A percentile compares a stretch with the other conserved stretches of the same genome.
phyloP scores from a whole-genome alignment of 2,797 vertebrate species.

The Takifugu rubripes region DNA sequence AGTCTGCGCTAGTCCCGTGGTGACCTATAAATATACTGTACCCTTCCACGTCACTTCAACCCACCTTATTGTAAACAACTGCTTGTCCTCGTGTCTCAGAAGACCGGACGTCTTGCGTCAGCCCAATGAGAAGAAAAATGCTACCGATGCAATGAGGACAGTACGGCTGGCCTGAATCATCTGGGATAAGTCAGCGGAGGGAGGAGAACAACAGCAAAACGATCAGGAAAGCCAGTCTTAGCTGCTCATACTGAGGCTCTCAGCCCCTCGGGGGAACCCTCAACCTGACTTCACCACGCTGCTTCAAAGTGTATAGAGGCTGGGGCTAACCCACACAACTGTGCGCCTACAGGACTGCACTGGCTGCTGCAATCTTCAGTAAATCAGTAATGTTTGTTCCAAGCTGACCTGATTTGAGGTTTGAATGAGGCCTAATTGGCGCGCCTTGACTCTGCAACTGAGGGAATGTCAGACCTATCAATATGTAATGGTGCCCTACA shows the following conservation, averaged over 20 bases:
- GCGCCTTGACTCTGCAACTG: constrained; percentile 39
- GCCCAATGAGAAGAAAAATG: constrained; percentile 15
- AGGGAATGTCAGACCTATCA: constrained; percentile 58
- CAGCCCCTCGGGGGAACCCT: constrained; percentile 41
- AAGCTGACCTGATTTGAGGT: constrained; percentile 66
- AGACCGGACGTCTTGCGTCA: constrained; percentile 23
- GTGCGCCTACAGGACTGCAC: constrained; percentile 44
- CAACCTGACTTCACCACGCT: constrained; percentile 66
- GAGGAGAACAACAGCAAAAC: constrained; percentile 13
- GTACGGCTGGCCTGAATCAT: constrained; percentile 40
- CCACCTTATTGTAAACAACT: constrained; percentile 9
- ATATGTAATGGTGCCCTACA: constrained; percentile 64
- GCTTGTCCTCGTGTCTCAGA: constrained; percentile 35
- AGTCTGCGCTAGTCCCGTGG: constrained; percentile 34
- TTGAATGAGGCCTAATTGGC: constrained; percentile 58
- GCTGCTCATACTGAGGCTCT: constrained; percentile 45
- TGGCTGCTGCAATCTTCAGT: constrained; percentile 52
- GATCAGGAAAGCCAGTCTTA: constrained; percentile 22
- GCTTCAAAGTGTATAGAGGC: constrained; percentile 61
- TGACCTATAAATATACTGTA: constrained; percentile 55
- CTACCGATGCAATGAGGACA: constrained; percentile 30
- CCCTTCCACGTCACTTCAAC: constrained; percentile 41
- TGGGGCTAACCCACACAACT: constrained; percentile 64
- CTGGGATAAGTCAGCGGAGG: constrained; percentile 11
- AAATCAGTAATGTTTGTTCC: constrained; percentile 54